Base-by-base conservation (phyloP, 1,140 invertebrate genomes). In the Drosophila malerkotliana region DNA sequence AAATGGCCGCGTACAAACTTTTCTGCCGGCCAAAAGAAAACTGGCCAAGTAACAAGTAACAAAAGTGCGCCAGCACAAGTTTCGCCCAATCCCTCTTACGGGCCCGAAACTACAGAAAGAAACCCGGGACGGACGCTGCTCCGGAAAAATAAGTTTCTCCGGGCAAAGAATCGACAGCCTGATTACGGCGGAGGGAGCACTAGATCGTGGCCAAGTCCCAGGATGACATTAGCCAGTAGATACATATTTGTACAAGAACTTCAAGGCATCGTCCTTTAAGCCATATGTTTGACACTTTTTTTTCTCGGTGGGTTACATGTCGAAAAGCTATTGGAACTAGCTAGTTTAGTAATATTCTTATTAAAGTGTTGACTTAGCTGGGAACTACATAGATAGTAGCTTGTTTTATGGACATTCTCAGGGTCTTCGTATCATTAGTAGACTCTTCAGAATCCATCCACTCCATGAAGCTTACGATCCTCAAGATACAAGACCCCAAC, bases 11-110 rank as follows among this genome's bases (percentile, higher is more conserved):
- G 32, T 56, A 14, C 41, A 69, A 68, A 68, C 49, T 56, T 69
- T 56, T 41, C 21, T 68, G 66, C 49, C 63, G 66, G 41, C 62
- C 62, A 55, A 69, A 56, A 34, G 21, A 63, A 56, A 67, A 67
- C 66, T 54, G 63, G 62, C 66, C 62, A 56, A 48, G 62, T 55
- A 68, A 37, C 66, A 56, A 69, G 66, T 69, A 69, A 56, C 51
- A 69, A 68, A 68, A 69, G 49, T 68, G 39, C 64, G 64, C 48
- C 61, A 54, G 49, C 62, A 37, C 63, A 69, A 69, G 62, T 69
- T 69, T 56, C 26, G 30, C 10, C 9, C 3, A n/a, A 10, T 4
- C n/a, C 34, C 34, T 37, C 34, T 37, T 37, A 37, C 34, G 34
- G 9, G 32, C 8, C 26, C 5, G 10, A 12, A 37, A 37, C 34